These are phyloP conservation scores for Andrena trimmerana DNA, from an alignment of 2,888 invertebrate genomes.

Conservation along the genomic window DNA sequence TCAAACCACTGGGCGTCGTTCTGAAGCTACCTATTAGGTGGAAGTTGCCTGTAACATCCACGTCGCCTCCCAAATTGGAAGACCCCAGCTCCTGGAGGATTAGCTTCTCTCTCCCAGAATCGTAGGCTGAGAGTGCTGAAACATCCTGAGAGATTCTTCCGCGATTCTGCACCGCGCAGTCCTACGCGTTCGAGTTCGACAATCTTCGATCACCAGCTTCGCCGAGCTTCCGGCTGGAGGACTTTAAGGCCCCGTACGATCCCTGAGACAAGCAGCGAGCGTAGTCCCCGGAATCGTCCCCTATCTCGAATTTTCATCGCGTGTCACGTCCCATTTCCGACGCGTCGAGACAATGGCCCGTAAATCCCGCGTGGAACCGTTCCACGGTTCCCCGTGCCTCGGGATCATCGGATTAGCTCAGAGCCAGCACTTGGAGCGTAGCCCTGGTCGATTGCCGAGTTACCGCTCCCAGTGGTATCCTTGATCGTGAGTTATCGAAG, in stretches of 20 bases:
- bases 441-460: slow-evolving; percentile 2
- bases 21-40: not conserved
- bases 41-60: not conserved
- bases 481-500: slow-evolving; percentile 37
- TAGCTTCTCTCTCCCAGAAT: not conserved
- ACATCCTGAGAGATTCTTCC: too few species aligned
- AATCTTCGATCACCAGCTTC: not conserved
- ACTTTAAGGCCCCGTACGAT: not conserved
- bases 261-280: not conserved
- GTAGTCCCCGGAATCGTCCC: not conserved
- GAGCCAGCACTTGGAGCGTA: not conserved
- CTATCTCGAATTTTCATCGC: slow-evolving; percentile 26
- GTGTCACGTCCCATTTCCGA: not conserved
- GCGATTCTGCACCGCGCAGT: not conserved
- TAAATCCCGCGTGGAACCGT: slow-evolving; percentile 3
- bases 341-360: slow-evolving; percentile 7
- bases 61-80: not conserved
- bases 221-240: not conserved
- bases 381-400: not conserved
- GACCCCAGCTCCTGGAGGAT: not conserved
- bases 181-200: not conserved
- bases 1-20: not conserved
- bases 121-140: not conserved
- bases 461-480: slow-evolving; percentile 10
- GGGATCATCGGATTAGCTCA: slow-evolving; percentile 3